Evolutionary conservation across 1,140 invertebrate genomes (phyloP), one percentile per base, ranked within the genome.

Genomic region (Tetraneura akinire): DNA sequence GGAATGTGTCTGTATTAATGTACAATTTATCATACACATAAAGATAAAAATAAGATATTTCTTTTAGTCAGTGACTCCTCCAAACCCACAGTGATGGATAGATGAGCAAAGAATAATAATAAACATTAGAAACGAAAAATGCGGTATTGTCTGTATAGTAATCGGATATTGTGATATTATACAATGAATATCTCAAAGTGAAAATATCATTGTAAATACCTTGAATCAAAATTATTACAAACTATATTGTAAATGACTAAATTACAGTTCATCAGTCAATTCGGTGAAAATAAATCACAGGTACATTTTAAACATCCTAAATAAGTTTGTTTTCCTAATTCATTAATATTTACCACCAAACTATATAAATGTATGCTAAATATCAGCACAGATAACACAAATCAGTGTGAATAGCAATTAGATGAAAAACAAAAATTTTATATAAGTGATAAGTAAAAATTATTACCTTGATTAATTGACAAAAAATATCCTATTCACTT

Each of bases 1-100:
- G 73, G 73, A 78, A 78, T 78, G 73, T 45, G 73, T 78, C 55
- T 16, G 55, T 78, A 78, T 60, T 76, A 78, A 60, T 78, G 55
- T 78, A 55, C 73, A 14, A 78, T 78, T 78, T 47, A 78, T 78
- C 73, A 57, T 47, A 78, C 11, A 78, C 37, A 47, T 57, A 57
- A 37, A n/a, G 1, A 51, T 51, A n/a, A 18, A 76, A 21, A 62
- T 11, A 42, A 60, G 55, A 78, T 74, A 74, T 74, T 29, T 74
- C n/a, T 55, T 14, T 74, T 74, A 57, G 51, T 53, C 51, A 21
- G 10, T 11, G 26, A 76, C 14, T n/a, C 51, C 13, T 8, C 37
- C 13, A 3, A 76, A 42, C 21, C 14, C 29, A 37, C 32, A 60
- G 32, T 78, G 53, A 78, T 78, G 14, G 51, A 78, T 78, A 42